phyloP scores from a whole-genome alignment of 2,888 invertebrate genomes.

The Cyaniris semiargus region DNA sequence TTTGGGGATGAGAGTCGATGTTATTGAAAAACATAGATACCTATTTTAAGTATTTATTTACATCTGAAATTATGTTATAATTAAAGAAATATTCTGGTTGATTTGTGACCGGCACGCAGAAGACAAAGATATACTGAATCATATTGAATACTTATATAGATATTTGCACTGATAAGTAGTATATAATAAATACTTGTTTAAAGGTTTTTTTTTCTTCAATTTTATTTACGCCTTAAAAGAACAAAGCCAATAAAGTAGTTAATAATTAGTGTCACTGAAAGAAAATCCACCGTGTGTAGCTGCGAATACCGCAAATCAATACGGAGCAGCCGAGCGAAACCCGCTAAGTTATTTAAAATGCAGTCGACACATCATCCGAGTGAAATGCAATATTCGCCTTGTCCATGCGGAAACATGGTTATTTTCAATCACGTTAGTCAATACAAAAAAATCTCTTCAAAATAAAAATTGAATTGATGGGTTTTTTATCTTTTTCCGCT shows the following conservation, averaged over 20 bases:
- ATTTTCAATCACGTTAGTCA: slow-evolving; percentile 61
- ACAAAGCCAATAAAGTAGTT: neutral
- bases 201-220: neutral
- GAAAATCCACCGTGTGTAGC: neutral
- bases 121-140: no score
- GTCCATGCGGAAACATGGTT: slow-evolving; percentile 67
- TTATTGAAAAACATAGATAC: neutral
- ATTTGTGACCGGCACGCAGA: neutral
- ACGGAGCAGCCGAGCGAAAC: slow-evolving; percentile 51
- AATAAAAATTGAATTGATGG: slow-evolving; percentile 37
- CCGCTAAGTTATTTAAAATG: slow-evolving; percentile 76
- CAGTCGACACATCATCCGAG: slow-evolving; percentile 74
- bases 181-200: neutral
- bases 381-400: slow-evolving; percentile 75
- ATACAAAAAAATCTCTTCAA: slow-evolving; percentile 42
- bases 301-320: slow-evolving; percentile 64
- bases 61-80: no score
- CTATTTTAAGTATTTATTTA: no score
- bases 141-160: no score
- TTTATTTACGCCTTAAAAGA: neutral
- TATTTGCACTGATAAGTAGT: no score
- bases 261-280: slow-evolving; percentile 15
- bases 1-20: neutral
- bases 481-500: slow-evolving; percentile 22
- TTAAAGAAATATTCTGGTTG: neutral